Percentiles rank a stretch among this genome's conserved stretches.
These are phyloP conservation scores for Acromyrmex charruanus DNA, from an alignment of 1,140 invertebrate species.

Conservation along the genomic window DNA sequence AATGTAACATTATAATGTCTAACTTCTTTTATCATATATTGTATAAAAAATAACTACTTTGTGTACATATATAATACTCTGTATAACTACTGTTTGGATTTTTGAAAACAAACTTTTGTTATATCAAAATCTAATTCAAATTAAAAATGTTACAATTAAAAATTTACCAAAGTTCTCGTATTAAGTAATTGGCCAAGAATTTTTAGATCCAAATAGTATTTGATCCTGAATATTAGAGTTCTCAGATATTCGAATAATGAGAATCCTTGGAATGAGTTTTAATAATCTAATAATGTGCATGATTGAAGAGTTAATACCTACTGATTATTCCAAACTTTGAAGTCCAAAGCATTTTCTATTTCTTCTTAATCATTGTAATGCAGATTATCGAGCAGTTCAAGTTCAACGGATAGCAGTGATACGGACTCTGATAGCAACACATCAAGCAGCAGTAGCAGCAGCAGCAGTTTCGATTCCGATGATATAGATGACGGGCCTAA, in stretches of 20 bases:
- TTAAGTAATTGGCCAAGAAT: neutral
- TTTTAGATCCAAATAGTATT: conserved; percentile 27
- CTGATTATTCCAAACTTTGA: neutral
- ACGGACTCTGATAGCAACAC: conserved; percentile 72
- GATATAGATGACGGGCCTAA: conserved; percentile 60
- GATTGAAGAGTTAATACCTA: neutral
- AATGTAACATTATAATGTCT: neutral
- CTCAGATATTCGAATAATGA: neutral
- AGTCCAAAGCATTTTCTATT: neutral
- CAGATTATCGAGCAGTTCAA: conserved; percentile 72
- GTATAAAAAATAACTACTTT: conserved; percentile 51
- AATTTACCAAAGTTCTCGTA: conserved; percentile 1
- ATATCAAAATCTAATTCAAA: neutral
- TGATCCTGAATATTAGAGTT: neutral
- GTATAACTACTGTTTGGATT: conserved; percentile 3
- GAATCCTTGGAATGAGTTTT: neutral
- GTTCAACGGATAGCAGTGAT: conserved; percentile 72
- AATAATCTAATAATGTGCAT: neutral
- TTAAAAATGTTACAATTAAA: neutral
- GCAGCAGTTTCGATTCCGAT: conserved; percentile 72
- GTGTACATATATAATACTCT: neutral
- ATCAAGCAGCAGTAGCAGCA: conserved; percentile 67
- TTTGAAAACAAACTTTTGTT: neutral
- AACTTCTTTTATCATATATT: conserved; percentile 25
- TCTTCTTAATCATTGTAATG: conserved; percentile 12